phyloP scores from a whole-genome alignment of 1,140 invertebrate species.

The Tetranychus cinnabarinus region DNA sequence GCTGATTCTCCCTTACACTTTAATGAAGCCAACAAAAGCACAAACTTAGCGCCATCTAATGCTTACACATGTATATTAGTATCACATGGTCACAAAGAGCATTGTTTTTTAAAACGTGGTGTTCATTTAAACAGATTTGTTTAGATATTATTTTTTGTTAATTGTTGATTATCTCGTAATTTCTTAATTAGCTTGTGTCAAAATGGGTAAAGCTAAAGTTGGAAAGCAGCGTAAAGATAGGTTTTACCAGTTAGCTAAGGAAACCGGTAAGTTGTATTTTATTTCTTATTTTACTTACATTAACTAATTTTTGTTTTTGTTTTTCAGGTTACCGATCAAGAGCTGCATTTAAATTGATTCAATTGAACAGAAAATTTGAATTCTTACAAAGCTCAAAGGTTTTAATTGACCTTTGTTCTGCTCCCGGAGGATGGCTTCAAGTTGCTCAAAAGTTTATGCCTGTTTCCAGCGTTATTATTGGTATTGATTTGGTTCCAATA shows the following conservation, averaged over 20 bases:
- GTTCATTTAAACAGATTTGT: too few relatives aligned
- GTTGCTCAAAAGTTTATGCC: conserved; percentile 97
- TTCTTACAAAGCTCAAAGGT: conserved; percentile 88
- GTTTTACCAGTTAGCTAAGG: conserved; percentile 94
- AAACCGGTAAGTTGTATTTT: conserved; percentile 47
- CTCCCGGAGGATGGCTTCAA: conserved; percentile 99
- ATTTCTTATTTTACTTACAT: neutral
- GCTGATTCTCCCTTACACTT: too few relatives aligned
- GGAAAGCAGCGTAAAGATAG: conserved; percentile 96
- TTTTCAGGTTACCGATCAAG: conserved; percentile 72
- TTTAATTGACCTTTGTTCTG: conserved; percentile 92
- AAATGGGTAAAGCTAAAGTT: conserved; percentile 85
- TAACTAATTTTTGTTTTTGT: conserved; percentile 3
- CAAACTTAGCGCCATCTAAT: too few relatives aligned
- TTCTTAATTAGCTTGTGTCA: neutral
- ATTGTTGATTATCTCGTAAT: too few relatives aligned
- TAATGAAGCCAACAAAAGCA: too few relatives aligned
- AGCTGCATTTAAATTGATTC: conserved; percentile 94
- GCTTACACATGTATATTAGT: too few relatives aligned
- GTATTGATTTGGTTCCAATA: conserved; percentile 89
- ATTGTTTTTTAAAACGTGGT: too few relatives aligned
- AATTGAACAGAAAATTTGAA: conserved; percentile 88
- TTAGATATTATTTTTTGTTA: too few relatives aligned
- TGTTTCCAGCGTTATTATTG: conserved; percentile 74
- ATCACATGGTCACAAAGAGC: too few relatives aligned